These are phyloP conservation scores for Neolamprologus fasciatus DNA, from an alignment of 2,113 vertebrate genomes.

Conservation along the genomic window DNA sequence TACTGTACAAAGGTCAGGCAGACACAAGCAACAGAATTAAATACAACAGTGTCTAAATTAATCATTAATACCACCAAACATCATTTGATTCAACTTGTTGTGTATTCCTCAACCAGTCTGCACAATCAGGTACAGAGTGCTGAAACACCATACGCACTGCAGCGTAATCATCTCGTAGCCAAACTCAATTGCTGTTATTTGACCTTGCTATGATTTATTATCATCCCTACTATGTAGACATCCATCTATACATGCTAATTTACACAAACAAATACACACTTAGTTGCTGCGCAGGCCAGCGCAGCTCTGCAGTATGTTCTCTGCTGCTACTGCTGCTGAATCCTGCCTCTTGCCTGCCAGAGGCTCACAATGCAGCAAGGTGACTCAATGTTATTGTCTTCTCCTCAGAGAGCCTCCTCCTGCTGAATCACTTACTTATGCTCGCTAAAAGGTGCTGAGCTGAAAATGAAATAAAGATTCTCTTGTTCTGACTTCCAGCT, in stretches of 20 bases:
- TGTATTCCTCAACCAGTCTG: not conserved
- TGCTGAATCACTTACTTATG: conserved; percentile 51
- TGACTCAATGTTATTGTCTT: conserved; percentile 73
- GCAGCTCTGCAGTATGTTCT: conserved; percentile 56
- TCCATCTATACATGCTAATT: conserved; percentile 18
- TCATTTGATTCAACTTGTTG: not conserved
- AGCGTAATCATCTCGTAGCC: conserved; percentile 25
- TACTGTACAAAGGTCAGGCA: not conserved
- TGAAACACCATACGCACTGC: conserved; percentile 8
- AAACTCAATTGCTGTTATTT: conserved; percentile 27
- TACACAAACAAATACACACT: conserved; percentile 28
- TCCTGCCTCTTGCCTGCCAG: conserved; percentile 57
- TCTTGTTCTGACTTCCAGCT: not conserved
- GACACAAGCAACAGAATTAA: not conserved
- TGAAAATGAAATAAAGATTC: conserved; percentile 36
- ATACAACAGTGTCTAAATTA: not conserved
- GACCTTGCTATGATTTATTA: conserved; percentile 59
- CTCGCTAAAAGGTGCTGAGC: conserved; percentile 33
- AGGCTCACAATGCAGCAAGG: conserved; percentile 73
- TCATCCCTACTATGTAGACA: conserved; percentile 6
- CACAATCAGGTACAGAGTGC: not conserved
- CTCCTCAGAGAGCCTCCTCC: conserved; percentile 52
- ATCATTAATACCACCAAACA: not conserved
- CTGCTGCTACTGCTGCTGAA: conserved; percentile 50
- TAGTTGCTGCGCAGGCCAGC: conserved; percentile 36